Conservation (phyloP, 2,113 vertebrate genomes). For the Cyphomyrus discorhynchus region DNA sequence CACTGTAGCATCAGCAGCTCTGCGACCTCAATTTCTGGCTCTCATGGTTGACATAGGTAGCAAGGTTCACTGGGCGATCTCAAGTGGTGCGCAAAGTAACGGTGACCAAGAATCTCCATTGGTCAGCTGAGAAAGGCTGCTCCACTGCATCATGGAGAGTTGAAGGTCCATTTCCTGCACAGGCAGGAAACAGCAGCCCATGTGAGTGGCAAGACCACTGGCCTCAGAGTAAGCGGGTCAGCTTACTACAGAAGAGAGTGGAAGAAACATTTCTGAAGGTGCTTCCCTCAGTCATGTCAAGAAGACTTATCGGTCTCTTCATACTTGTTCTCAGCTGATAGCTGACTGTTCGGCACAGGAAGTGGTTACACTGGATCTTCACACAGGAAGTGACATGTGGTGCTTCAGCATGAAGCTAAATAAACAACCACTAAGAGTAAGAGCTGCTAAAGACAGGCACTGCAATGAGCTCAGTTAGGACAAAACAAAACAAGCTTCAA, state of each 20-base stretch:
- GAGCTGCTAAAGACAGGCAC: not conserved
- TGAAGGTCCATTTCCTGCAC: not conserved
- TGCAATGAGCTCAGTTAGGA: not conserved
- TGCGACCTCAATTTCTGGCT: not conserved
- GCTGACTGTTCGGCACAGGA: slow-evolving; percentile 41
- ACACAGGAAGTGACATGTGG: slow-evolving; percentile 56
- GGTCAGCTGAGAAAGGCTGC: not conserved
- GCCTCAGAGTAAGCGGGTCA: not conserved
- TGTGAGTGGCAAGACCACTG: not conserved
- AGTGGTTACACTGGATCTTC: slow-evolving; percentile 50
- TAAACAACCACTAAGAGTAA: not conserved
- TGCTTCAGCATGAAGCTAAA: slow-evolving; percentile 10
- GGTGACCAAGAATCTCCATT: not conserved
- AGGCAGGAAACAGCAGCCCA: not conserved
- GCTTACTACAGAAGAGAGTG: not conserved
- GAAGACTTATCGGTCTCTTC: not conserved
- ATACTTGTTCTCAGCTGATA: slow-evolving; percentile 38
- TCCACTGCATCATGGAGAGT: not conserved
- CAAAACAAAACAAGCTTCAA: not conserved
- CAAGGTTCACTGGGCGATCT: not conserved
- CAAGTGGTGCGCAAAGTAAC: not conserved
- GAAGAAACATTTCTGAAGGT: not conserved
- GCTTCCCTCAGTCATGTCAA: not conserved
- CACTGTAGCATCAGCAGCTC: not conserved
- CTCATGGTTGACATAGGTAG: too few species aligned